A percentile compares a stretch with the other conserved stretches of the same genome.
phyloP scores from a whole-genome alignment of 2,888 invertebrate genomes.

The Galerucella calmariensis region DNA sequence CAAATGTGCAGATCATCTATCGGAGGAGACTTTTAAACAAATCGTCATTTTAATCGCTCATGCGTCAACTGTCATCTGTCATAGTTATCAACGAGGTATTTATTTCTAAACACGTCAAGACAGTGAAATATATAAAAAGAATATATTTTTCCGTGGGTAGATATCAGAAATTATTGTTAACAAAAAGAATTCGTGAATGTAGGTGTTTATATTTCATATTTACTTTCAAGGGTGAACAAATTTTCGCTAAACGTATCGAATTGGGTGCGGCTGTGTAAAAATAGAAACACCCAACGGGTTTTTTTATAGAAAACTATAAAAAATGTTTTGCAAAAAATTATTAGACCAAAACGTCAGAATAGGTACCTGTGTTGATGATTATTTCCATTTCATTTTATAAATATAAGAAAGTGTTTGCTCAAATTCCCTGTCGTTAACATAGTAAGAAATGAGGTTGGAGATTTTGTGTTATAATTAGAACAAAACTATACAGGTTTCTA shows the following conservation, averaged over 20 bases:
- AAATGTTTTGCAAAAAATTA: too few relatives aligned
- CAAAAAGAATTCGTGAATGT: neutral
- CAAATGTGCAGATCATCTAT: neutral
- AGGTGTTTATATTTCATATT: neutral
- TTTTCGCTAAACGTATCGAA: neutral
- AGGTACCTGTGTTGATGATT: too few relatives aligned
- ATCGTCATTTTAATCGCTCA: neutral
- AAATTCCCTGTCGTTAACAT: neutral
- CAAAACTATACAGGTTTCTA: conserved; percentile 9
- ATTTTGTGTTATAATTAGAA: conserved; percentile 1
- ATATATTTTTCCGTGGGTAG: neutral
- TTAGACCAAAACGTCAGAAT: too few relatives aligned
- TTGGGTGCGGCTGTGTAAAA: neutral
- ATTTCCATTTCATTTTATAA: too few relatives aligned
- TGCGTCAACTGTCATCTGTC: neutral
- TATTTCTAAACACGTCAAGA: neutral
- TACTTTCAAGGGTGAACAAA: neutral
- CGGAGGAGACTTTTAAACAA: neutral
- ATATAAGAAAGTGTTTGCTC: too few relatives aligned
- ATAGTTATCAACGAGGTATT: neutral
- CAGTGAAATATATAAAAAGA: neutral
- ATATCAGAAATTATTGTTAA: neutral
- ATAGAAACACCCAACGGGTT: too few relatives aligned
- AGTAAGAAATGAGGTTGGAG: conserved; percentile 5
- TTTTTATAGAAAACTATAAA: neutral